These are phyloP conservation scores for Pleuronectes platessa DNA, from an alignment of 2,113 vertebrate genomes.

Conservation along the genomic window DNA sequence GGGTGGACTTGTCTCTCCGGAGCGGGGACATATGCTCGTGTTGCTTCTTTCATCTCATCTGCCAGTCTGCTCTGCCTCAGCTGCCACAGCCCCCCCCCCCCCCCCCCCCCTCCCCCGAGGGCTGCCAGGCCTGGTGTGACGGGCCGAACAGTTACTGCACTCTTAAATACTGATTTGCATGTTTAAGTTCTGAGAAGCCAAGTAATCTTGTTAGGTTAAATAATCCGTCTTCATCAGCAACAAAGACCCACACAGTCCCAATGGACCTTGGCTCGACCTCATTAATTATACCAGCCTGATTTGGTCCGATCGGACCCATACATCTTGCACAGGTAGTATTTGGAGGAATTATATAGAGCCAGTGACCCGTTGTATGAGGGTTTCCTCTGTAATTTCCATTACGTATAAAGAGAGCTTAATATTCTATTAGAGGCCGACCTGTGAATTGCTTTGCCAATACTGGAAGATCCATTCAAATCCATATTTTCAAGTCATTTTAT, in stretches of 20 bases:
- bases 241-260: constrained; percentile 26
- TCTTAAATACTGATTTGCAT: constrained; percentile 44
- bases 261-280: neutral
- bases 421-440: neutral
- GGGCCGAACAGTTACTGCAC: neutral
- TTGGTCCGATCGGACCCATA: constrained; percentile 21
- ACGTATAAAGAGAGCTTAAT: neutral
- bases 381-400: constrained; percentile 1
- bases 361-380: constrained; percentile 19
- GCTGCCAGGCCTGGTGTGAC: neutral
- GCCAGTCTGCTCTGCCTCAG: neutral
- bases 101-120: too few relatives aligned
- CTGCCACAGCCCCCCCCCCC: neutral
- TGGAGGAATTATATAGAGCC: constrained; percentile 6
- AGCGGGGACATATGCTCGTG: neutral
- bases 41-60: neutral
- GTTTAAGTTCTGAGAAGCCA: constrained; percentile 22
- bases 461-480: neutral
- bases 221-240: constrained; percentile 56
- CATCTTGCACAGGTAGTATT: constrained; percentile 27
- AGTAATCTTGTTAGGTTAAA: constrained; percentile 48
- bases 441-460: neutral
- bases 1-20: neutral
- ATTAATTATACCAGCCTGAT: constrained; percentile 51
- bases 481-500: neutral